phyloP scores from a whole-genome alignment of 2,888 invertebrate species.

The Dynastes hyllus region DNA sequence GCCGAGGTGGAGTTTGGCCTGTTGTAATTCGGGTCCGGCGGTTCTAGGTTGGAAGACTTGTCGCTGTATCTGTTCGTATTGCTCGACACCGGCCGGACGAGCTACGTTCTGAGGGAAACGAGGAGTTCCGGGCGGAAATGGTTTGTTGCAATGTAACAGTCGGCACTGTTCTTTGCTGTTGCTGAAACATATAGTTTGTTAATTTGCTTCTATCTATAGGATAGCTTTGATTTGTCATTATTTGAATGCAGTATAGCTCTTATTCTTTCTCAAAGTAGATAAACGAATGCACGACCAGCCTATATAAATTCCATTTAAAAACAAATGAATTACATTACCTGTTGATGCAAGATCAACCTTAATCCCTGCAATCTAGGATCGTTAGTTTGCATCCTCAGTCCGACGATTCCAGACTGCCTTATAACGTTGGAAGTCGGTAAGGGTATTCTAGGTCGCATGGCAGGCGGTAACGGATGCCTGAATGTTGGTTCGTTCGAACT shows the following conservation, averaged over 20 bases:
- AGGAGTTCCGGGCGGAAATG: constrained; percentile 53
- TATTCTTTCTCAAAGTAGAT: too few relatives aligned
- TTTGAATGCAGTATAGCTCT: too few relatives aligned
- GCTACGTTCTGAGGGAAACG: constrained; percentile 51
- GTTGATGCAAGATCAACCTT: constrained; percentile 73
- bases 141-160: constrained; percentile 54
- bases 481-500: constrained; percentile 76
- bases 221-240: too few relatives aligned
- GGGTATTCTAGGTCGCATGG: constrained; percentile 73
- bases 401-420: constrained; percentile 64
- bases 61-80: constrained; percentile 64
- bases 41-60: constrained; percentile 55
- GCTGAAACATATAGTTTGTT: constrained; percentile 44
- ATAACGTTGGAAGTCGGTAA: constrained; percentile 61
- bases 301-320: constrained; percentile 15
- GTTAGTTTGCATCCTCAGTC: constrained; percentile 65
- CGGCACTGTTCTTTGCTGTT: constrained; percentile 54
- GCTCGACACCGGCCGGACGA: constrained; percentile 64
- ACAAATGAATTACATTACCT: constrained; percentile 55
- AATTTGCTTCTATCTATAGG: too few relatives aligned
- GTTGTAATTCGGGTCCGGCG: constrained; percentile 57
- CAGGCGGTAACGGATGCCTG: constrained; percentile 79
- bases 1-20: constrained; percentile 60
- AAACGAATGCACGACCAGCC: neutral
- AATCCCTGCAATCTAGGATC: constrained; percentile 72